These are phyloP conservation scores for Oreochromis niloticus DNA, from an alignment of 2,113 vertebrate genomes.

Conservation along the genomic window DNA sequence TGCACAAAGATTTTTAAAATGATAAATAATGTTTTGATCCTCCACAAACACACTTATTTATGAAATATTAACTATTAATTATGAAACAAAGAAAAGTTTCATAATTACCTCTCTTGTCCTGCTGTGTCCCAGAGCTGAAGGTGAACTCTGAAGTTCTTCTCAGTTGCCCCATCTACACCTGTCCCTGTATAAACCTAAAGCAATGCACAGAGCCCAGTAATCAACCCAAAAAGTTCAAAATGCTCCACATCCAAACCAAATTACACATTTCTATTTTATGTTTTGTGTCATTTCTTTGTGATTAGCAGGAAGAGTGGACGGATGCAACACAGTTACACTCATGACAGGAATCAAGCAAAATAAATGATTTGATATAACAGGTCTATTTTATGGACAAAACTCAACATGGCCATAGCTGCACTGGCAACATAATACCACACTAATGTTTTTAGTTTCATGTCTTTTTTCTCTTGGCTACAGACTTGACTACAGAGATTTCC, in stretches of 20 bases:
- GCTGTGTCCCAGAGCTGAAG: constrained; percentile 97
- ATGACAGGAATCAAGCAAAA: background rate
- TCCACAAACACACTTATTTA: background rate
- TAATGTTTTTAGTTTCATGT: background rate
- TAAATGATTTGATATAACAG: background rate
- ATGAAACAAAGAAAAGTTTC: background rate
- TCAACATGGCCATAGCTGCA: background rate
- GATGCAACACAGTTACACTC: background rate
- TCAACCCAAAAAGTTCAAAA: background rate
- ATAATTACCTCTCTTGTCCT: constrained; percentile 85
- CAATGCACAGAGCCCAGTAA: background rate
- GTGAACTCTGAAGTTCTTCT: constrained; percentile 85
- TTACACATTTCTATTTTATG: background rate
- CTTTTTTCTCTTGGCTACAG: background rate
- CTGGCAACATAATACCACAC: background rate
- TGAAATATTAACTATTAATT: background rate
- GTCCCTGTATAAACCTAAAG: constrained; percentile 79
- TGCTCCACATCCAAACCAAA: background rate
- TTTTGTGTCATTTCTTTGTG: background rate
- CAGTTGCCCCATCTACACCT: constrained; percentile 77
- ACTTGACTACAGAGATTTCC: background rate
- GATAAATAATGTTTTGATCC: background rate
- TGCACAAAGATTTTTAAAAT: background rate
- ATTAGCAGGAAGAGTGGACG: background rate
- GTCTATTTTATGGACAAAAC: background rate